Conservation (phyloP, 2,113 vertebrate species). For the Papio anubis region DNA sequence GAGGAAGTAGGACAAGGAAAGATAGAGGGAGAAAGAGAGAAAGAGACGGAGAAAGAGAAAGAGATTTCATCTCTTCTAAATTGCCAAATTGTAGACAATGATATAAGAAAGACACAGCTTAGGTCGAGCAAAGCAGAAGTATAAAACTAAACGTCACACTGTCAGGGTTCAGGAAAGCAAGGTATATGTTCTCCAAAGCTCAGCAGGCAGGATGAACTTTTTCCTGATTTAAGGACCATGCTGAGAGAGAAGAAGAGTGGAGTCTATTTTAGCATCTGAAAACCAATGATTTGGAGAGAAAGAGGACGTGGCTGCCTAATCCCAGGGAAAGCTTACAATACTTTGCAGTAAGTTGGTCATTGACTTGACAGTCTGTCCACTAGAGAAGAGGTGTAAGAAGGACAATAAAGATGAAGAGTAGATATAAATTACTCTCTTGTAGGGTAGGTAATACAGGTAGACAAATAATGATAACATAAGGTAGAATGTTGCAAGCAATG, state of each 20-base stretch:
- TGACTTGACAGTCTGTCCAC: background rate
- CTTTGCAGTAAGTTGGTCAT: background rate
- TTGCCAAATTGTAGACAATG: background rate
- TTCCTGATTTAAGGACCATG: background rate
- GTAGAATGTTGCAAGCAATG: background rate
- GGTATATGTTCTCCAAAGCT: background rate
- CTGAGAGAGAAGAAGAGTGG: background rate
- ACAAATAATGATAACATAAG: background rate
- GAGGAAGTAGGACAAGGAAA: rapidly evolving
- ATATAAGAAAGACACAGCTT: background rate
- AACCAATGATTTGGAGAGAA: background rate
- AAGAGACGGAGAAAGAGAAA: background rate
- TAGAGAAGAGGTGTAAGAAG: background rate
- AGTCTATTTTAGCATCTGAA: background rate
- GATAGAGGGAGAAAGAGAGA: background rate
- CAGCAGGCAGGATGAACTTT: background rate
- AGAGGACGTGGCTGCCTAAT: background rate
- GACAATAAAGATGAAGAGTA: background rate
- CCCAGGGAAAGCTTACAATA: background rate
- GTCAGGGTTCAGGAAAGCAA: background rate
- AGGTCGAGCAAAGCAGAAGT: background rate
- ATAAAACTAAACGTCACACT: background rate
- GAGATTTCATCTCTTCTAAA: background rate
- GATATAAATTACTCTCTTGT: background rate
- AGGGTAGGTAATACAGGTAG: background rate